Evolutionary conservation across 2,797 vertebrate species (phyloP).

Genomic region (Xenops minutus): DNA sequence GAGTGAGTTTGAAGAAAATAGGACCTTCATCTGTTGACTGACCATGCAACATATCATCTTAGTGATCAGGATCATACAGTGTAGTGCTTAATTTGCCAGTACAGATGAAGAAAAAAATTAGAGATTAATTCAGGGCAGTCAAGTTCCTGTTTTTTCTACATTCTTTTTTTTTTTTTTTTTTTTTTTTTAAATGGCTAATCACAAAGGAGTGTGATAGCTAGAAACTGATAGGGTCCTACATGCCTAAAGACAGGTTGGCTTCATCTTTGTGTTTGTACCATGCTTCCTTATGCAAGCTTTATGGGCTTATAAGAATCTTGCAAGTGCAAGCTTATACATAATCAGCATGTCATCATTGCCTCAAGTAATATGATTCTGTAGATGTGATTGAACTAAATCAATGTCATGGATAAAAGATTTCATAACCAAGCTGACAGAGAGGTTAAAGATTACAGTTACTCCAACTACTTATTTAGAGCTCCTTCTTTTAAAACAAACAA

Average conservation of each 20-base stretch:
- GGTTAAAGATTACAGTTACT: background rate
- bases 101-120: background rate
- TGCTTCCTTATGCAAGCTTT: background rate
- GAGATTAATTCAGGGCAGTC: background rate
- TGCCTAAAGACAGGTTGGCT: background rate
- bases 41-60: background rate
- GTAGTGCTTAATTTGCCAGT: background rate
- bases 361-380: background rate
- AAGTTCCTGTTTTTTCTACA: background rate
- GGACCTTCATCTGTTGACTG: background rate
- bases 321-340: background rate
- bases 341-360: background rate
- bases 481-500: background rate
- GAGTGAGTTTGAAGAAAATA: background rate
- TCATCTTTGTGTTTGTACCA: background rate
- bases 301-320: background rate
- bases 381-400: background rate
- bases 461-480: background rate
- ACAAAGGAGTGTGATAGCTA: background rate
- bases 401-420: background rate
- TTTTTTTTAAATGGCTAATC: background rate
- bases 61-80: background rate
- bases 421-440: background rate
- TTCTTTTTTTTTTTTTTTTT: background rate
- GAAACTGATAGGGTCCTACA: background rate